Base-by-base conservation (phyloP, 2,113 vertebrate species). In the Rhinogobius similis region DNA sequence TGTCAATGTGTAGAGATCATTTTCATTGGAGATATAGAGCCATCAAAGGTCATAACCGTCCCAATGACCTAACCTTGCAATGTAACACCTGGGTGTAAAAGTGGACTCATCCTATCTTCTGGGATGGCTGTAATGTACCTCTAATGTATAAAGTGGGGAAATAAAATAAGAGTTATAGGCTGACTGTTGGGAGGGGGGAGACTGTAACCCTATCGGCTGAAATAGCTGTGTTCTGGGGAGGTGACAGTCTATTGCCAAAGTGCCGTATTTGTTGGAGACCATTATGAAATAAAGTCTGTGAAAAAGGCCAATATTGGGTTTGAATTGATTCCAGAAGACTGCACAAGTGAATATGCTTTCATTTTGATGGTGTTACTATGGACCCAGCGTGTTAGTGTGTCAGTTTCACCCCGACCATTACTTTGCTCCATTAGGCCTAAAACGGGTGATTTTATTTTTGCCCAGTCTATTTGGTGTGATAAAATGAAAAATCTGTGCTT, bases 401-500 rank as follows among this genome's bases (percentile, higher is more conserved):
- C 91, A 91, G 92, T 92, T 93, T 93, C 93, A 93, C 85, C 90
- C 83, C 79, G 16, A 63, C 92, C 93, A 94, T 94, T 94, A 94
- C 93, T 93, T 93, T 92, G 88, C 86, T 91, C 93, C 93, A 94
- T 94, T 93, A 94, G 81, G 90, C 90, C 86, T 85, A 94, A 94
- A 93, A 90, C 78, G 73, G 82, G 85, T 92, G 91, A 93, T 93
- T 94, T 94, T 93, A 93, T 94, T 94, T 93, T 91, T 92, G 83
- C 91, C 44, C 85, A 92, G 93, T 93, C 92, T 93, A 92, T 93
- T 94, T 94, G 93, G 90, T 92, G 92, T 93, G 93, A 94, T 93
- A 94, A 93, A 94, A 93, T 94, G 93, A 93, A 93, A 58, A 91
- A 93, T 93, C 86, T 77, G 91, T 90, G 90, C 91, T 93, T 91